A percentile compares a stretch with the other conserved stretches of the same genome.
Evolutionary conservation across 2,888 invertebrate species (phyloP).

Genomic region (Syrista parreyssii): DNA sequence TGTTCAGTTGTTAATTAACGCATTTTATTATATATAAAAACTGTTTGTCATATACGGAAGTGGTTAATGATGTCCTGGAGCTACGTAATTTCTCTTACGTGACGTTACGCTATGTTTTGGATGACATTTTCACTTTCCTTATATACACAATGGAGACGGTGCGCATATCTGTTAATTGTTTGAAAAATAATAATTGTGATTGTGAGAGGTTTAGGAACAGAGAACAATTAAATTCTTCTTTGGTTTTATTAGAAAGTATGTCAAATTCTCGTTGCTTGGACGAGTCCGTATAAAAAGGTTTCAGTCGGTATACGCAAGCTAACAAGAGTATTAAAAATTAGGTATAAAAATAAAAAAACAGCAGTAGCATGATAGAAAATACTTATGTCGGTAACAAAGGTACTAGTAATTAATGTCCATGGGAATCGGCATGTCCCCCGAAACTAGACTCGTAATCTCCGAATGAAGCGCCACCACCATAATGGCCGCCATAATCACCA

Average conservation of each 20-base stretch:
- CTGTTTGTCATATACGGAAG: not conserved
- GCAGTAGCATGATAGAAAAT: not conserved
- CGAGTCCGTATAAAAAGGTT: not conserved
- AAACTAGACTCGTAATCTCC: constrained; percentile 36
- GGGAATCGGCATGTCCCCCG: constrained; percentile 29
- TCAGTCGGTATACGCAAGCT: not conserved
- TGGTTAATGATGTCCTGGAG: not conserved
- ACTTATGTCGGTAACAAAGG: not conserved
- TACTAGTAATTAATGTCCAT: not conserved
- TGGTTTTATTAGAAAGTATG: constrained; percentile 60
- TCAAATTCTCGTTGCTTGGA: not conserved
- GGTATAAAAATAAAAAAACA: not conserved
- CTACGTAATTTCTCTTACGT: not conserved
- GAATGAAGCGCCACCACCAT: constrained; percentile 23
- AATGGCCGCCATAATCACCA: constrained; percentile 30
- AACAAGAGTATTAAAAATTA: not conserved
- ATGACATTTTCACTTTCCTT: not conserved
- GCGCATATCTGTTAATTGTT: not conserved
- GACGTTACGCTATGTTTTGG: not conserved
- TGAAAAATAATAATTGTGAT: not conserved
- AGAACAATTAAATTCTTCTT: constrained; percentile 43
- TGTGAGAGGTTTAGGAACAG: not conserved
- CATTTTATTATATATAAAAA: not conserved
- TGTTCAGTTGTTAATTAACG: constrained; percentile 20
- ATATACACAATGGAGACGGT: not conserved